A percentile compares a stretch with the other conserved stretches of the same genome.
phyloP scores from a whole-genome alignment of 2,113 vertebrate species.

The Lagenorhynchus albirostris region DNA sequence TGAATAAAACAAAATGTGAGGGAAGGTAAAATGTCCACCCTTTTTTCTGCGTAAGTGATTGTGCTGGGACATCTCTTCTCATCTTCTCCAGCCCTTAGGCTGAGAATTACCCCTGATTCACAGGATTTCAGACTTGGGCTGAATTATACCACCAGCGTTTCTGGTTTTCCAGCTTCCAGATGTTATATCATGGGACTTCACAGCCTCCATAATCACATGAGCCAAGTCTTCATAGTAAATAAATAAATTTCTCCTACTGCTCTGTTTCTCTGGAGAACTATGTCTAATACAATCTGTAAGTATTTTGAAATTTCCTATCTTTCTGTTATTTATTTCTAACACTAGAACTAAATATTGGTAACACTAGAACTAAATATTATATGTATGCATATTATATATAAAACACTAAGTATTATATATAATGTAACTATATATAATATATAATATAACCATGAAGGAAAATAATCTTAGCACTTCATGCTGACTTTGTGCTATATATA shows the following conservation, averaged over 20 bases:
- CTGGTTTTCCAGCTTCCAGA: neutral
- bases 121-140: neutral
- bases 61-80: neutral
- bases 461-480: neutral
- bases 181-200: neutral
- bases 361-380: neutral
- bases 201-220: neutral
- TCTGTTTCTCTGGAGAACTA: neutral
- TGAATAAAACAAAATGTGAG: too few species aligned
- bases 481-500: neutral
- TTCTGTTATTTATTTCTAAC: neutral
- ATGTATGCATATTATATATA: neutral
- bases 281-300: neutral
- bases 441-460: neutral
- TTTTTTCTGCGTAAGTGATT: neutral
- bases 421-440: neutral
- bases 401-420: neutral
- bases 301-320: neutral
- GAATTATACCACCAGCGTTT: neutral
- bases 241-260: neutral
- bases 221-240: neutral
- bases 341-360: neutral
- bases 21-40: too few species aligned
- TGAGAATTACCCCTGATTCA: neutral
- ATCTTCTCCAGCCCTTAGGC: neutral